Conservation (phyloP, 2,888 invertebrate species). For the Drosophila eohydei region DNA sequence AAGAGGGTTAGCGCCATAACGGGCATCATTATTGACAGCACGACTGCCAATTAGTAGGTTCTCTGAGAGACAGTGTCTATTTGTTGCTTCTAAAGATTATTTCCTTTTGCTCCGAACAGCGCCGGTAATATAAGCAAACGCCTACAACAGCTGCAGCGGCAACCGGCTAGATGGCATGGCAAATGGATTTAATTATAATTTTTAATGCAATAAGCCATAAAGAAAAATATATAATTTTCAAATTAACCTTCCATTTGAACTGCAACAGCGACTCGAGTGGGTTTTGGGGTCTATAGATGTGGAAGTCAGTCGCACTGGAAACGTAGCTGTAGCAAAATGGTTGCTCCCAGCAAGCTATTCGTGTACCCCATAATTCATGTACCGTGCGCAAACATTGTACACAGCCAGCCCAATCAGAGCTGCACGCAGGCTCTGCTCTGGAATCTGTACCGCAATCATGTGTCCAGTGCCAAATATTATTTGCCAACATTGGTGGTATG, state of each 20-base stretch:
- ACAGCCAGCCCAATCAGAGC: constrained; percentile 49
- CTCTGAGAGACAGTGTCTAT: too few relatives aligned
- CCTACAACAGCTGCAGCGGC: constrained; percentile 33
- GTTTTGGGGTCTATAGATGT: not conserved
- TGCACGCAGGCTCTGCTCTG: constrained; percentile 60
- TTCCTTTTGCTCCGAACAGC: constrained; percentile 21
- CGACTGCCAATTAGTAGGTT: constrained; percentile 59
- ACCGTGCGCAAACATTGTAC: constrained; percentile 42
- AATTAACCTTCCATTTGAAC: constrained; percentile 48
- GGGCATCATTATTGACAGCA: constrained; percentile 40
- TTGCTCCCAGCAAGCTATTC: constrained; percentile 52
- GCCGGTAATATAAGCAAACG: constrained; percentile 39
- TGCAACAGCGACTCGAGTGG: not conserved
- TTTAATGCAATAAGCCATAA: constrained; percentile 8
- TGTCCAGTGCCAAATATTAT: constrained; percentile 61
- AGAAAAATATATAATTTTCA: constrained; percentile 33
- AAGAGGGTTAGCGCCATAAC: constrained; percentile 40
- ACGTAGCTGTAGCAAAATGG: constrained; percentile 39
- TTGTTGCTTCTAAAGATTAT: not conserved
- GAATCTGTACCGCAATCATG: constrained; percentile 63
- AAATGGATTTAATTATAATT: not conserved
- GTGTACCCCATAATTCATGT: constrained; percentile 36
- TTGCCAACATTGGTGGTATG: constrained; percentile 58
- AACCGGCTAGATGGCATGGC: constrained; percentile 3
- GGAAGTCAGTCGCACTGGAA: constrained; percentile 21